These are phyloP conservation scores for Olivierus martensii DNA, from an alignment of 1,140 invertebrate genomes.

Conservation along the genomic window DNA sequence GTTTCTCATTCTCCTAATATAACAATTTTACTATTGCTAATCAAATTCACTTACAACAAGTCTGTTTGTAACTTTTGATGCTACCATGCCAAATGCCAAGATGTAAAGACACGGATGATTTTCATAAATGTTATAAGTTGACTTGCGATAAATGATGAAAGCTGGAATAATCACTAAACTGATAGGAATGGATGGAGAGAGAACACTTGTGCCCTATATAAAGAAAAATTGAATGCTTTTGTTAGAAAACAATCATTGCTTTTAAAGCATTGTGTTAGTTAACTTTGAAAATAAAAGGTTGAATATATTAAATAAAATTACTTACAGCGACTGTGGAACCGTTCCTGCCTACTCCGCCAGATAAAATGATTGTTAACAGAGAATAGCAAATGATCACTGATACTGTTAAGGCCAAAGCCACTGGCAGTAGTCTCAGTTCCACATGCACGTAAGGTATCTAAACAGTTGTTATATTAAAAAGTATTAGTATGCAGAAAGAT, in stretches of 20 bases:
- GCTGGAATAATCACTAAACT: slow-evolving; percentile 77
- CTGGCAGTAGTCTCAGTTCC: slow-evolving; percentile 13
- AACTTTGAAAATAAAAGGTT: neutral
- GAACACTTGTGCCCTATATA: slow-evolving; percentile 72
- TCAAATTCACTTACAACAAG: slow-evolving; percentile 68
- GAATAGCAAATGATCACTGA: slow-evolving; percentile 11
- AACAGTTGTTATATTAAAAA: too few relatives aligned
- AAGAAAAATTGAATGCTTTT: too few relatives aligned
- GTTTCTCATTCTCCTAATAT: too few relatives aligned
- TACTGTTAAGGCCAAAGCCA: slow-evolving; percentile 6
- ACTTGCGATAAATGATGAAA: slow-evolving; percentile 88
- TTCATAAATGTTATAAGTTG: slow-evolving; percentile 73
- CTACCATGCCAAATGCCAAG: slow-evolving; percentile 85
- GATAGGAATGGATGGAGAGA: slow-evolving; percentile 91
- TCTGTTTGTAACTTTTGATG: slow-evolving; percentile 91
- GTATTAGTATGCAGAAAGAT: too few relatives aligned
- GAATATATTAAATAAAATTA: neutral
- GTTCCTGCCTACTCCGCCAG: slow-evolving; percentile 91
- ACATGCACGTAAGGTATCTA: slow-evolving; percentile 14
- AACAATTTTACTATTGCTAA: too few relatives aligned
- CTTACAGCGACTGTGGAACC: slow-evolving; percentile 78
- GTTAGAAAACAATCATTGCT: too few relatives aligned
- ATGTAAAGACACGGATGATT: slow-evolving; percentile 86
- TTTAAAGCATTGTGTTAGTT: too few relatives aligned
- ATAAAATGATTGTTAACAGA: slow-evolving; percentile 58